These are phyloP conservation scores for Pachycephus smyrnensis DNA, from an alignment of 2,888 invertebrate species.

Conservation along the genomic window DNA sequence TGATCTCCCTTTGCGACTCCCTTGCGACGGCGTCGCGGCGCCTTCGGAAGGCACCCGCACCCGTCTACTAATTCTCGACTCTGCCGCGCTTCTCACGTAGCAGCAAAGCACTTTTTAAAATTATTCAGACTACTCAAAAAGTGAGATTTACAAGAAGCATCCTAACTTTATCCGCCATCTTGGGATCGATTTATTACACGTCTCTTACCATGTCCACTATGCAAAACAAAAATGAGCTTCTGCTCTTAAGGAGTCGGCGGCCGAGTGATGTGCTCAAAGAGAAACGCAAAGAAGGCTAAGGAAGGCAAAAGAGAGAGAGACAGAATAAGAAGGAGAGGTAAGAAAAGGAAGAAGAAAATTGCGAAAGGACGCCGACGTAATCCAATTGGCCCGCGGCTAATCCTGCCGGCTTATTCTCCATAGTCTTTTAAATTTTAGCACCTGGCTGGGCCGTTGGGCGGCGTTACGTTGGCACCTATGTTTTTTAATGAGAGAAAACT, in stretches of 20 bases:
- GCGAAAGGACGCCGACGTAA: conserved; percentile 23
- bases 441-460: neutral
- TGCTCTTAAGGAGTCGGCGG: neutral
- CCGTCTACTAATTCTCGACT: neutral
- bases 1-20: neutral
- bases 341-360: conserved; percentile 19
- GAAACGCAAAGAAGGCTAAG: neutral
- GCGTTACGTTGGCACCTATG: neutral
- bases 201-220: neutral
- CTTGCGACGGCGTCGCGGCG: neutral
- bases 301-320: conserved; percentile 3
- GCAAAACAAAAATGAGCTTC: neutral
- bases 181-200: too few relatives aligned
- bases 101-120: neutral
- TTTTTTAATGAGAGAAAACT: neutral
- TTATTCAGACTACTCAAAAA: neutral
- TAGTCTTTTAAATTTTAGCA: neutral
- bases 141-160: neutral
- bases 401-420: neutral
- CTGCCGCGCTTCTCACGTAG: neutral
- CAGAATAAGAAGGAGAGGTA: conserved; percentile 15
- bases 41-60: neutral
- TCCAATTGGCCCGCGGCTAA: neutral
- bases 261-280: neutral
- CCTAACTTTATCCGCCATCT: neutral